Percentiles rank a stretch among this genome's conserved stretches.
Evolutionary conservation across 2,888 invertebrate species (phyloP).

Genomic region (Eupeodes luniger): DNA sequence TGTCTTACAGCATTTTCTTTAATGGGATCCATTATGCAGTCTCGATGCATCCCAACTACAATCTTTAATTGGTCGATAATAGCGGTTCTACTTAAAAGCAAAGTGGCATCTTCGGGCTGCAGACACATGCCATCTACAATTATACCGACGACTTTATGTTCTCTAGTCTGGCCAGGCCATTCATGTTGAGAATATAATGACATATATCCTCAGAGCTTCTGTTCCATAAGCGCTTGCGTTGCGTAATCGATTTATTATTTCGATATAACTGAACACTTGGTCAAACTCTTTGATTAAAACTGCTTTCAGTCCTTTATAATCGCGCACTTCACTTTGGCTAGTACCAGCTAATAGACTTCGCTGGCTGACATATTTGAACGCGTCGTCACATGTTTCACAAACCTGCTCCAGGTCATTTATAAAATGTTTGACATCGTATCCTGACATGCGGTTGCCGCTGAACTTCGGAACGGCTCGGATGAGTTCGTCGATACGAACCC

Average conservation of each 20-base stretch:
- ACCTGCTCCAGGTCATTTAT: no score
- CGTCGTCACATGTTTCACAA: no score
- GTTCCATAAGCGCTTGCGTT: slow-evolving; percentile 18
- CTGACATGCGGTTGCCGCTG: no score
- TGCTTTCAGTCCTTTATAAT: not conserved
- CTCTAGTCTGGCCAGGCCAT: not conserved
- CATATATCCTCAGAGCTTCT: slow-evolving; percentile 16
- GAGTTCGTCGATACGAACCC: no score
- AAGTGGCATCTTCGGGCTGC: slow-evolving; percentile 1
- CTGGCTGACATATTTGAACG: no score
- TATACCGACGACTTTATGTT: slow-evolving; percentile 2
- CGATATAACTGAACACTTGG: slow-evolving; percentile 29
- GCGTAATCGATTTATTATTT: slow-evolving; percentile 23
- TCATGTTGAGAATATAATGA: slow-evolving; percentile 22
- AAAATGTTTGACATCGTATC: no score
- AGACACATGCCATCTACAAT: no score
- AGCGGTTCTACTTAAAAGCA: slow-evolving; percentile 28
- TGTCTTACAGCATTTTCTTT: slow-evolving; percentile 8
- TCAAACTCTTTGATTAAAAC: slow-evolving; percentile 21
- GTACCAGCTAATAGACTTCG: not conserved
- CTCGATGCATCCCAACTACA: slow-evolving; percentile 26
- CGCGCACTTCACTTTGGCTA: not conserved
- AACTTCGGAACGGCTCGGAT: no score
- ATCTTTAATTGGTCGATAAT: slow-evolving; percentile 16
- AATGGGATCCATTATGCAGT: slow-evolving; percentile 20